Conservation (phyloP, 2,888 invertebrate genomes). For the Tinea pellionella region DNA sequence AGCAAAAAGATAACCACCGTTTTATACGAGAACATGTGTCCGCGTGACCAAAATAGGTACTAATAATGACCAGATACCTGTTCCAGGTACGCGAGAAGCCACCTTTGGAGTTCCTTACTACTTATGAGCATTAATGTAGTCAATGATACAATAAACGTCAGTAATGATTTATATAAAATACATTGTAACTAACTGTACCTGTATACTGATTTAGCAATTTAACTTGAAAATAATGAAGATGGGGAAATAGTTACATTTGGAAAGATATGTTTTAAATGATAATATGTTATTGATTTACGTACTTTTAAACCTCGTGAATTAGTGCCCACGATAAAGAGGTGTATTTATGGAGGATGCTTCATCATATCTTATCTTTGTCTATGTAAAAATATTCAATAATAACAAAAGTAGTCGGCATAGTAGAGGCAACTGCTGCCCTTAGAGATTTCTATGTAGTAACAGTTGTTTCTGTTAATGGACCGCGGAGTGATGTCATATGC, state of each 20-base stretch:
- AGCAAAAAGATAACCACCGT: not conserved
- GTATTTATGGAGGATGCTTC: too few relatives aligned
- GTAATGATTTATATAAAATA: not conserved
- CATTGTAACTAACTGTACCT: conserved; percentile 3
- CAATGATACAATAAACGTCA: conserved; percentile 1
- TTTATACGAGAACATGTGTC: not conserved
- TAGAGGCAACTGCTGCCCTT: too few relatives aligned
- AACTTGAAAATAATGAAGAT: not conserved
- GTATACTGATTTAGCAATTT: not conserved
- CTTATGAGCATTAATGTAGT: conserved; percentile 5
- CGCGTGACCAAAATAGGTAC: not conserved
- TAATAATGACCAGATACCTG: not conserved
- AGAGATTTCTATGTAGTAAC: too few relatives aligned
- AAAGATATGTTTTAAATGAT: not conserved
- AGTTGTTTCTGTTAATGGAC: too few relatives aligned
- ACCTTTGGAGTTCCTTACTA: not conserved
- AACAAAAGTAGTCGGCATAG: too few relatives aligned
- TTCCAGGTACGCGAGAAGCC: not conserved
- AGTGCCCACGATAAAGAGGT: too few relatives aligned
- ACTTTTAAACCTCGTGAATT: too few relatives aligned
- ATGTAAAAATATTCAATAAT: too few relatives aligned
- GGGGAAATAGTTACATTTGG: not conserved
- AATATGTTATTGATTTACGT: too few relatives aligned
- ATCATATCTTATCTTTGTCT: too few relatives aligned
- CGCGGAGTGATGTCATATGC: too few relatives aligned